Evolutionary conservation across 53 echinoderm and acorn worm species (phyloP), one percentile per base, ranked within the genome.

Genomic region (Apostichopus leukothele): DNA sequence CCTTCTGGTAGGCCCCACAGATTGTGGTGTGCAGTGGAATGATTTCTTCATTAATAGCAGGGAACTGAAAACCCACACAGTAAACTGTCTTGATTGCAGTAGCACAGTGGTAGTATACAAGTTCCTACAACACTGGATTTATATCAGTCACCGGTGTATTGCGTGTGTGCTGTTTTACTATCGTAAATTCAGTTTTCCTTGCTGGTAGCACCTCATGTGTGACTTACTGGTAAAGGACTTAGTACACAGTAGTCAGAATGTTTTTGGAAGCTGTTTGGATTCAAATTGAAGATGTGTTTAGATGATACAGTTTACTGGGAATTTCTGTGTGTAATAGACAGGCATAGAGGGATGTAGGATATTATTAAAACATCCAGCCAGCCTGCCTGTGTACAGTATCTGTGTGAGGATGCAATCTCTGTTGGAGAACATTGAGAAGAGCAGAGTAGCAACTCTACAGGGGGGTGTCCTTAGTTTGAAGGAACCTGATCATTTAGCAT

Each of bases 361-460:
- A 39, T 39, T 39, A 39, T 25, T 25, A 25, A 25, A 25, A 25
- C 25, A 1, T 25, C 25, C 25, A 25, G 25, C 25, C 25, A 1
- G 39, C 39, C 39, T 3, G 39, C 39, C 39, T 39, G 39, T 39
- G 39, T 39, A 39, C 39, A 63, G n/a, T 63, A 7, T 63, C 0
- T 63, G 63, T 63, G 16, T 16, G 16, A 79, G 54, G 19, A 79
- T 79, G 79, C 52, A 79, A 52, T 79, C 79, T 50, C 19, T 79
- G 79, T 79, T 79, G 79, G 79, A 79, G 19, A 50, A 52, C 8
- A 51, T 79, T 51, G 79, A 51, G 53, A 79, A 18, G 53, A 79
- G 79, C 79, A 79, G 79, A 13, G 51, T 53, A 52, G 79, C n/a
- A 6, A 51, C 53, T 51, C 79, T 79, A 4, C 50, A 51, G 53